These are phyloP conservation scores for Eupeodes latifasciatus DNA, from an alignment of 2,888 invertebrate genomes.

Conservation along the genomic window DNA sequence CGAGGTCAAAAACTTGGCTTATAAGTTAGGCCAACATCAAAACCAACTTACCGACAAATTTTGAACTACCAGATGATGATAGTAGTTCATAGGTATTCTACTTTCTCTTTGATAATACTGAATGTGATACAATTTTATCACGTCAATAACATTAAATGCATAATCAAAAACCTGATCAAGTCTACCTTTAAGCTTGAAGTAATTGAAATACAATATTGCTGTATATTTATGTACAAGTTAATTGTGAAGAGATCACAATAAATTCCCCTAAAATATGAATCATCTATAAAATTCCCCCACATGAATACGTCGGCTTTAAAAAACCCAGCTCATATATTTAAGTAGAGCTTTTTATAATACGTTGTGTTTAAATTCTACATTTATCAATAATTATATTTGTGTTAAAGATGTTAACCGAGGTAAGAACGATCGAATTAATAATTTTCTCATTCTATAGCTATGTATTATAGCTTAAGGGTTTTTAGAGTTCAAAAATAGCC, in stretches of 20 bases:
- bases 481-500: neutral
- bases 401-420: neutral
- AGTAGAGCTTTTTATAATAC: constrained; percentile 9
- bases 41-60: too few species aligned
- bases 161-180: constrained; percentile 4
- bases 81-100: neutral
- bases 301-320: neutral
- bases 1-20: too few species aligned
- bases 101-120: neutral
- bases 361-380: neutral
- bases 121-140: neutral
- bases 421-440: neutral
- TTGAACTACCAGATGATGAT: too few species aligned
- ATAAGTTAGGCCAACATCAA: too few species aligned
- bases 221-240: neutral
- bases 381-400: neutral
- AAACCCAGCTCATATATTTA: neutral
- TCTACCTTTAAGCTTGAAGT: neutral
- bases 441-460: neutral
- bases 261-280: neutral
- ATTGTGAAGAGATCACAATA: constrained; percentile 1
- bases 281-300: constrained; percentile 5
- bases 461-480: neutral
- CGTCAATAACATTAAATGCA: neutral
- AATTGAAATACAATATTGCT: neutral